Conservation (phyloP, 2,888 invertebrate species). For the Celastrina argiolus region DNA sequence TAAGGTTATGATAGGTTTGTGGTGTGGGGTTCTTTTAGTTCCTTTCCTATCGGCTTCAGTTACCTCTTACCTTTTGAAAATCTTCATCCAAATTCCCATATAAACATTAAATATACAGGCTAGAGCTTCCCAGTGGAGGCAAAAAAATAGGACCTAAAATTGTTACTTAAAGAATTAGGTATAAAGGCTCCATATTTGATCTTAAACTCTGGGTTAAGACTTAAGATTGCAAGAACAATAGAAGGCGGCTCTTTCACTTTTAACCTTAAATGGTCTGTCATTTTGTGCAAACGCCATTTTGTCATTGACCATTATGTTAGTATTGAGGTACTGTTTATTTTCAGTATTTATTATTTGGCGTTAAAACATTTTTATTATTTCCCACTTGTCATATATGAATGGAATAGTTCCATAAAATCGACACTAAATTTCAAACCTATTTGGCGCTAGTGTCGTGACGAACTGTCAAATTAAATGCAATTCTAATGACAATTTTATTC, state of each 20-base stretch:
- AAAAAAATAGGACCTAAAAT: neutral
- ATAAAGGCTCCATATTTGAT: neutral
- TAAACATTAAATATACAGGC: no score
- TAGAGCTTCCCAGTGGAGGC: no score
- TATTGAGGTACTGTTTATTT: constrained; percentile 24
- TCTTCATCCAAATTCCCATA: no score
- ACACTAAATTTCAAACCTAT: no score
- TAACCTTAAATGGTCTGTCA: constrained; percentile 46
- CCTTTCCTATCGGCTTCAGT: no score
- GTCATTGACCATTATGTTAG: constrained; percentile 31
- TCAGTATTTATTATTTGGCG: constrained; percentile 10
- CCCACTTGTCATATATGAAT: neutral
- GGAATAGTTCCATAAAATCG: no score
- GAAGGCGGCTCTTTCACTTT: constrained; percentile 69
- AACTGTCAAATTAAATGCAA: no score
- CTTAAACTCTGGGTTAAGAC: constrained; percentile 1
- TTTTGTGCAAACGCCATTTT: constrained; percentile 39
- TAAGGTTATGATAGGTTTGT: no score
- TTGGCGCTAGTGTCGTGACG: no score
- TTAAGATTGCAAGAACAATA: constrained; percentile 44
- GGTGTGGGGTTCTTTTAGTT: no score
- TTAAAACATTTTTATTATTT: neutral
- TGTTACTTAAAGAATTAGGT: neutral
- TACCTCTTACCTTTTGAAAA: no score
- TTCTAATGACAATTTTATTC: no score